Evolutionary conservation across 2,113 vertebrate species (phyloP).

Genomic region (Meriones unguiculatus): DNA sequence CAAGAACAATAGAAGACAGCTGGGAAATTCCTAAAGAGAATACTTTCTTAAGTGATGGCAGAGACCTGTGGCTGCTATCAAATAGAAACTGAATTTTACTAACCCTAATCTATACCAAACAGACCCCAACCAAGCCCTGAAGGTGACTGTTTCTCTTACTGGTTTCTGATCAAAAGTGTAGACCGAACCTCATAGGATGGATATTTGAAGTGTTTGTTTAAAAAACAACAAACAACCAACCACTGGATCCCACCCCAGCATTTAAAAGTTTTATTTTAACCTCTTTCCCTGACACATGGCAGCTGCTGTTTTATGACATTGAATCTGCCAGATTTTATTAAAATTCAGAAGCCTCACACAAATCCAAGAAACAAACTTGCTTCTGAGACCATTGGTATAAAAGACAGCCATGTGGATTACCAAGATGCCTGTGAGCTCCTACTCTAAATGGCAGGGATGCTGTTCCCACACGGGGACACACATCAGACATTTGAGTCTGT

Average conservation of each 20-base stretch:
- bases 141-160: not conserved
- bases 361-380: slow-evolving; percentile 11
- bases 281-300: not conserved
- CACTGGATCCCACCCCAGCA: not conserved
- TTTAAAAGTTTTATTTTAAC: not conserved
- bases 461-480: not conserved
- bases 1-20: not conserved
- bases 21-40: not conserved
- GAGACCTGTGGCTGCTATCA: not conserved
- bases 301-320: not conserved
- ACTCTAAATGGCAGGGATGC: not conserved
- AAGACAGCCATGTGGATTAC: not conserved
- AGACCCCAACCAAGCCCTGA: not conserved
- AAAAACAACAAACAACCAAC: not conserved
- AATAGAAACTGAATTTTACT: not conserved
- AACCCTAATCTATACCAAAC: not conserved
- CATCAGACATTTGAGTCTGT: not conserved
- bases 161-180: not conserved
- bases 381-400: not conserved
- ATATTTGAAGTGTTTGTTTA: not conserved
- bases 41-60: not conserved
- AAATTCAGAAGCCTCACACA: not conserved
- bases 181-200: not conserved
- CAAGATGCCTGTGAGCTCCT: not conserved
- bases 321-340: not conserved